Evolutionary conservation across 2,888 invertebrate genomes (phyloP).

Genomic region (Ectemnius continuus): DNA sequence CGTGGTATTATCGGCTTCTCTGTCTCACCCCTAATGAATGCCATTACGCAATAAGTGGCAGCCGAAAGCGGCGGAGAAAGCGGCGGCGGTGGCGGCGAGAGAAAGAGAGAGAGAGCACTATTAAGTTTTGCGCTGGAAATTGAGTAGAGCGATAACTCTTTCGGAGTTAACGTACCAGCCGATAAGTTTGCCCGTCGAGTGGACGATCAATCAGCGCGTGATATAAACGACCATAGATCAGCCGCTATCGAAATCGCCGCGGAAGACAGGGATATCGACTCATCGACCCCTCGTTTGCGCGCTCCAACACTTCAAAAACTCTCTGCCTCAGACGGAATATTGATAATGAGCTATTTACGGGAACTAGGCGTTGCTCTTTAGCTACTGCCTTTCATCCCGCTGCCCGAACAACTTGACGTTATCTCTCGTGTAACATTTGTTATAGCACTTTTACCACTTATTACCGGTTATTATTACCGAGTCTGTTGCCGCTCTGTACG

Average conservation of each 20-base stretch:
- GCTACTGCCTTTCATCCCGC: no score
- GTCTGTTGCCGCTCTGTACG: no score
- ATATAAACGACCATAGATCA: constrained; percentile 53
- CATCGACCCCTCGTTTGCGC: constrained; percentile 20
- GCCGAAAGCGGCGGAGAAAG: constrained; percentile 4
- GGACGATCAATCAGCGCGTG: constrained; percentile 57
- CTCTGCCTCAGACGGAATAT: constrained; percentile 10
- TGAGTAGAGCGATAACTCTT: constrained; percentile 61
- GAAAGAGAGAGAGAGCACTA: constrained; percentile 10
- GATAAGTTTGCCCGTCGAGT: constrained; percentile 58
- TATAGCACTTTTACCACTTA: no score
- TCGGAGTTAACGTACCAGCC: constrained; percentile 40
- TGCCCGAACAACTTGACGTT: no score
- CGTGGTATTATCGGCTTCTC: no score
- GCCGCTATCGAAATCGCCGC: constrained; percentile 56
- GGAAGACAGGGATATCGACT: constrained; percentile 30
- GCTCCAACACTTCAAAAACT: constrained; percentile 33
- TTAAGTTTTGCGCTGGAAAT: constrained; percentile 53
- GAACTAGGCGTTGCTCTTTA: not conserved
- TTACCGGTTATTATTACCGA: no score
- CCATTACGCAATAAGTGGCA: constrained; percentile 41
- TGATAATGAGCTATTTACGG: not conserved
- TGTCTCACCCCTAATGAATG: constrained; percentile 32
- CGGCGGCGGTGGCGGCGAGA: no score
- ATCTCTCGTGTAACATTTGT: no score